A percentile compares a stretch with the other conserved stretches of the same genome.
Conservation (phyloP, 2,113 vertebrate species). For the Nerophis ophidion region DNA sequence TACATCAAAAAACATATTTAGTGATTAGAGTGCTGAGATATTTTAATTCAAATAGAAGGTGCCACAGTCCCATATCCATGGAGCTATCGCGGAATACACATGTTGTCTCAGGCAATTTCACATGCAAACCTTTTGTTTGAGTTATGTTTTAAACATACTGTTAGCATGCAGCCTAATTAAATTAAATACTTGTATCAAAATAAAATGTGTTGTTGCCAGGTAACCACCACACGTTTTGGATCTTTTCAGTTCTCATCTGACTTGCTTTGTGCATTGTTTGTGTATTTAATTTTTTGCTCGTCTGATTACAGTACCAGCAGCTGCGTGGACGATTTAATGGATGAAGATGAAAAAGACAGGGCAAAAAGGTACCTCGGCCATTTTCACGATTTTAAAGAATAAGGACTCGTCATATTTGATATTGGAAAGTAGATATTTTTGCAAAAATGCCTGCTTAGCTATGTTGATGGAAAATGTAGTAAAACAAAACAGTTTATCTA, state of each 20-base stretch:
- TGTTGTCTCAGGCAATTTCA: not conserved
- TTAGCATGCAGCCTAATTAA: not conserved
- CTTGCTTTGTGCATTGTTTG: not conserved
- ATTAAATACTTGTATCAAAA: not conserved
- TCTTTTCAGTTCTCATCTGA: not conserved
- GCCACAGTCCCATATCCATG: no score
- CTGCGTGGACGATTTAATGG: slow-evolving; percentile 85
- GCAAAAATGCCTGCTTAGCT: not conserved
- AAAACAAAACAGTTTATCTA: not conserved
- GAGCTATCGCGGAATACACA: no score
- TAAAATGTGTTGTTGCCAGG: not conserved
- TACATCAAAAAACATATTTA: no score
- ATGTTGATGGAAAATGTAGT: not conserved
- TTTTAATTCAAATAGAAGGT: no score
- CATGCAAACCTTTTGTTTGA: not conserved
- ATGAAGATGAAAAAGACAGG: slow-evolving; percentile 91
- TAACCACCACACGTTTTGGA: not conserved
- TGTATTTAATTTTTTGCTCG: slow-evolving; percentile 3
- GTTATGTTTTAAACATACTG: not conserved
- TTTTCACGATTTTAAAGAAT: not conserved
- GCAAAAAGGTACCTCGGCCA: slow-evolving; percentile 81
- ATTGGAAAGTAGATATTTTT: not conserved
- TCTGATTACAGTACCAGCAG: slow-evolving; percentile 75
- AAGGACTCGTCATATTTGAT: not conserved
- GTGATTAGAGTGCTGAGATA: no score